Base-by-base conservation (phyloP, 2,113 vertebrate species). In the Phoxinus phoxinus region DNA sequence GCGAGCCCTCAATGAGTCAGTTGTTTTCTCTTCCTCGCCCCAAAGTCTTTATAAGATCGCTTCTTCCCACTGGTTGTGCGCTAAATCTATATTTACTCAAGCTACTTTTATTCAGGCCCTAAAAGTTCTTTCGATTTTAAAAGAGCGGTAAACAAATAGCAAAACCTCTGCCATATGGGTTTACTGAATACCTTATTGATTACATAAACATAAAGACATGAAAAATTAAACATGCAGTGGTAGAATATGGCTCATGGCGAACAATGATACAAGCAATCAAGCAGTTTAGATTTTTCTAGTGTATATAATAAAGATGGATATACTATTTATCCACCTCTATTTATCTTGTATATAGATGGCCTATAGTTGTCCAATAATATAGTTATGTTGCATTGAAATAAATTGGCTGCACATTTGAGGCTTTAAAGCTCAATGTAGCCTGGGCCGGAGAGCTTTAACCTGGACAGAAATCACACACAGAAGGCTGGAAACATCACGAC, bases 1-100 rank as follows among this genome's bases (percentile, higher is more conserved):
- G n/a, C 11, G n/a, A 80, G 46, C 58, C 15, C 15, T 81, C 78
- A 81, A 12, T 61, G 76, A 79, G 76, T 79, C 56, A 65, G 78
- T 44, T 46, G 58, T 46, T 46, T 80, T 46, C 58, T 80, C 37
- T 63, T 9, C 37, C n/a, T 80, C 1, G 13, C 37, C 35, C 77
- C 37, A 61, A 80, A 46, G 77, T 61, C 56, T 80, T 80, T 27
- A 27, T 27, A 63, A 37, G 44, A 41, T 79, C 19, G 23, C 19
- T 58, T 77, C 30, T 77, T 78, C 51, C 4, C 3, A 44, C 56
- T 61, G 56, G 56, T 79, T 58, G 12, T 23, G 12, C 41, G 13
- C 23, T 46, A 10, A 63, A 46, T 44, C n/a, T 81, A 46, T 30
- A 27, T 80, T 27, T 80, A 46, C 6, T 27, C 4, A 17, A 46